These are phyloP conservation scores for Loris lydekkerianus DNA, from an alignment of 2,797 vertebrate genomes.

Conservation along the genomic window DNA sequence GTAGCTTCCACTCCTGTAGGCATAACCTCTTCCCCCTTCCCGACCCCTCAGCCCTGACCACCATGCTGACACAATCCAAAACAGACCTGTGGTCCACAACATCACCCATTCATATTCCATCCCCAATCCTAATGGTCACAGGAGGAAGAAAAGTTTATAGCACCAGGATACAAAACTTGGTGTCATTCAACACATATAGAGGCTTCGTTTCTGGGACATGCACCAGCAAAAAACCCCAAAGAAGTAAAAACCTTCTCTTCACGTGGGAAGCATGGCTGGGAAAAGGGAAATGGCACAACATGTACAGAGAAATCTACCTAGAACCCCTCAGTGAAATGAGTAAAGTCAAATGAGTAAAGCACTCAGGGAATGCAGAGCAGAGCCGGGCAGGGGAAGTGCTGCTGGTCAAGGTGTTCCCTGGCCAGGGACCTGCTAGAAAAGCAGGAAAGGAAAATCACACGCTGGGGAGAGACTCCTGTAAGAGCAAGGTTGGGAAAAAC, in stretches of 20 bases:
- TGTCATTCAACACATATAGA: not conserved
- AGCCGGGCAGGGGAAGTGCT: not conserved
- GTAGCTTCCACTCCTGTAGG: not conserved
- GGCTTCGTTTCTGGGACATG: not conserved
- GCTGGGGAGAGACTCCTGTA: not conserved
- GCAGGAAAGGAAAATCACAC: not conserved
- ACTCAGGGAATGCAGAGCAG: not conserved
- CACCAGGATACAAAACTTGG: not conserved
- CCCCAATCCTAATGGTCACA: not conserved
- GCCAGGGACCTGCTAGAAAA: not conserved
- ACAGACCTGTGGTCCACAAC: not conserved
- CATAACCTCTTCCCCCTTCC: not conserved
- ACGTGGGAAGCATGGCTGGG: not conserved
- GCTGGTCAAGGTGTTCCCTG: not conserved
- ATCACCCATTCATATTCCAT: not conserved
- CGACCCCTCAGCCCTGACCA: not conserved
- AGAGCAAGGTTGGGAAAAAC: rapidly evolving
- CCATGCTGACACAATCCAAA: not conserved
- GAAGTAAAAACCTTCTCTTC: not conserved
- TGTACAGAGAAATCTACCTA: not conserved
- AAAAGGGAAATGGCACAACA: not conserved
- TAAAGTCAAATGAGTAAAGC: rapidly evolving
- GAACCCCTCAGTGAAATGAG: not conserved
- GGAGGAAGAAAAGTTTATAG: not conserved
- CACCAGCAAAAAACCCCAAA: not conserved